Evolutionary conservation across 2,113 vertebrate species (phyloP).

Genomic region (Dasypus novemcinctus): DNA sequence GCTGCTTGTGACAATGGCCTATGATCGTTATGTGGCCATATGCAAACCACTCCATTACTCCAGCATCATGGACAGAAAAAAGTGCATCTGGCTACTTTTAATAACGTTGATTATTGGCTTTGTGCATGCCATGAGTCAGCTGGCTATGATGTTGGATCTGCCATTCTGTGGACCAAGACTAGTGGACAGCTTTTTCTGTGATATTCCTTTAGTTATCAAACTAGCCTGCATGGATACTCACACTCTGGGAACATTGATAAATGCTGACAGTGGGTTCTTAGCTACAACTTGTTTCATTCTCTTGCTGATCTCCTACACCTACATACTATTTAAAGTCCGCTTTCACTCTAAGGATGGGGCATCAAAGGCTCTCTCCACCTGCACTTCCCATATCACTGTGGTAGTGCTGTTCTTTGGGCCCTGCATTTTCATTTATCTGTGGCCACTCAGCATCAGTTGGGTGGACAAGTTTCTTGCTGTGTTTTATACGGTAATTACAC

Average conservation of each 20-base stretch:
- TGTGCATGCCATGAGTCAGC: conserved; percentile 58
- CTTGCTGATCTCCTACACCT: conserved; percentile 51
- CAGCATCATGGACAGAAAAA: conserved; percentile 43
- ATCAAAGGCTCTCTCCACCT: too few species aligned
- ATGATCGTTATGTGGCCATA: conserved; percentile 74
- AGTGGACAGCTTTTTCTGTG: conserved; percentile 74
- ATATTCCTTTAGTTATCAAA: conserved; percentile 63
- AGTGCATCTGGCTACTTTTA: conserved; percentile 54
- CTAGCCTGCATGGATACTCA: conserved; percentile 60
- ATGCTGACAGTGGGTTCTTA: conserved; percentile 47
- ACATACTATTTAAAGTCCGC: too few species aligned
- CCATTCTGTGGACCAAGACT: conserved; percentile 73
- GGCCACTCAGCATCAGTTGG: conserved; percentile 51
- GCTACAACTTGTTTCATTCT: conserved; percentile 55
- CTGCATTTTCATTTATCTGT: conserved; percentile 62
- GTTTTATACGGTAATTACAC: conserved; percentile 69
- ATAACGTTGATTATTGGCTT: conserved; percentile 65
- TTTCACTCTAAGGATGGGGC: too few species aligned
- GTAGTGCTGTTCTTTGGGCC: conserved; percentile 64
- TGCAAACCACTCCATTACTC: conserved; percentile 72
- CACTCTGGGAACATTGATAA: conserved; percentile 10
- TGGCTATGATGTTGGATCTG: conserved; percentile 43
- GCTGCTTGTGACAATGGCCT: conserved; percentile 73
- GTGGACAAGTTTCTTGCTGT: conserved; percentile 65
- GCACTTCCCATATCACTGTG: conserved; percentile 30